Base-by-base conservation (phyloP, 2,888 invertebrate genomes). In the Aproaerema taeniolella region DNA sequence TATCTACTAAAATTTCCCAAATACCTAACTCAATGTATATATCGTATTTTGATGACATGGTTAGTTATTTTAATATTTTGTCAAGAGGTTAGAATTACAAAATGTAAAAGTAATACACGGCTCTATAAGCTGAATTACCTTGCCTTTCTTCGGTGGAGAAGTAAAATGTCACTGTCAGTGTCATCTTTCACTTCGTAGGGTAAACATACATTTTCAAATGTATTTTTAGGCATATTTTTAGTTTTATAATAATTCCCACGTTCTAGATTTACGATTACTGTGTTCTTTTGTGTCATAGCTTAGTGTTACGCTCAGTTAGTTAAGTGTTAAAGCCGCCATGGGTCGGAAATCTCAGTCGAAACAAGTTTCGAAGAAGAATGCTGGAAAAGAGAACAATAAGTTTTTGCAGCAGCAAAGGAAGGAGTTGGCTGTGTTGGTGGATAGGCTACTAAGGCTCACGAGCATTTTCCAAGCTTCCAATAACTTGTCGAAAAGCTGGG, bases 401-500 rank as follows among this genome's bases (percentile, higher is more conserved):
- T 69, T 86, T 51, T 64, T 73, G 41, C 73, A 73, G 32, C 88
- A 88, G 55, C 88, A 88, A 54, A 76, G 89, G 38, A 88, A 83
- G 56, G 89, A 90, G 65, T 68, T 91, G 3, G 78, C 86, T 43
- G 67, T 87, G 49, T 64, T 89, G 31, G 88, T 91, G 2, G 88
- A 90, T 56, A 88, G 88, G 56, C 72, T 93, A 37, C 69, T 91
- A 31, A 86, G 89, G 50, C 59, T 91, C 40, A 81, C 81, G 14
- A 81, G 79, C 38, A 73, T 87, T 49, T 88, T 89, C 45, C 81
- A 87, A 49, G 71, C 80, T 32, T 69, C 83, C 9, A 62, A 68
- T 29, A 88, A 77, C 55, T 56, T 86, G 3, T 65, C 77, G 20
- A 91, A 91, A 65, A 89, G 90, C 71, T 91, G 93, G 90, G 90